These are phyloP conservation scores for Gorsachius magnificus DNA, from an alignment of 2,797 vertebrate genomes.

Conservation along the genomic window DNA sequence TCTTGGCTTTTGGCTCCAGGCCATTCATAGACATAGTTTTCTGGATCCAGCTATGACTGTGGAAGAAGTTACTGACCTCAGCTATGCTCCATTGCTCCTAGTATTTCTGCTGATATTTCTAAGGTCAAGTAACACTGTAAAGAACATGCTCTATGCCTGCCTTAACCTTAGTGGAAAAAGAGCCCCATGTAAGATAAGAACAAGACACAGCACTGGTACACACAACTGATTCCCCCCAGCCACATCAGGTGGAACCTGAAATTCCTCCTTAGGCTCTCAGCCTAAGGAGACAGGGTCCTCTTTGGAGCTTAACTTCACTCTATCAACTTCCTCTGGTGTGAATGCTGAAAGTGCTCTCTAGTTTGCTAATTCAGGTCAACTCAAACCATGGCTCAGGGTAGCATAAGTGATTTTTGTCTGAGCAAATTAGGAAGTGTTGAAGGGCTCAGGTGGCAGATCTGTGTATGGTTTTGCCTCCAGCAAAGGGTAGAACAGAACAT, in stretches of 20 bases:
- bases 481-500: background rate
- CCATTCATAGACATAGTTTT: background rate
- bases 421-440: background rate
- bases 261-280: background rate
- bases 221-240: background rate
- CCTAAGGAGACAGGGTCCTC: background rate
- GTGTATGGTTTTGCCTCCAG: background rate
- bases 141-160: background rate
- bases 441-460: background rate
- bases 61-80: background rate
- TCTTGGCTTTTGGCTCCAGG: background rate
- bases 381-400: background rate
- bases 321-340: background rate
- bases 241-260: background rate
- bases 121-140: background rate
- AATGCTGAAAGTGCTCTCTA: background rate
- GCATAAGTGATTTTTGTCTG: background rate
- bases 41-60: background rate
- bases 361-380: background rate
- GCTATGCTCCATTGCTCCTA: background rate
- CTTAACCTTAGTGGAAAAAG: background rate
- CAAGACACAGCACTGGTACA: background rate
- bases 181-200: background rate
- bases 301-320: background rate
- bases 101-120: background rate